These are phyloP conservation scores for Nannoperca obscura DNA, from an alignment of 2,797 vertebrate species.

Conservation along the genomic window DNA sequence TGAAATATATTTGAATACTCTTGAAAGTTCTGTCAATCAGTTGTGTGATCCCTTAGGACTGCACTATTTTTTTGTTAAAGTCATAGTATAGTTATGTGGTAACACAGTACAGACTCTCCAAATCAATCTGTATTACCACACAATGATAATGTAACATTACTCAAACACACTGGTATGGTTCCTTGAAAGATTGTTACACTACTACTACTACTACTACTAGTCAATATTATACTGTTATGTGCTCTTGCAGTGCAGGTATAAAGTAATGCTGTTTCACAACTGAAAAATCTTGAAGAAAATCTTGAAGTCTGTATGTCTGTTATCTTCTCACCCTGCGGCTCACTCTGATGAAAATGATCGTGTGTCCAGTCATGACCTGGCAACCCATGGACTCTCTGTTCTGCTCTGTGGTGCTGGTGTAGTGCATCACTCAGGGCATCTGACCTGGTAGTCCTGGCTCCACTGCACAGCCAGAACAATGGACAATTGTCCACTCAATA, in stretches of 20 bases:
- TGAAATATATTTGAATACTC: background rate
- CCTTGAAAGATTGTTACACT: background rate
- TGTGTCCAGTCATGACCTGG: slow-evolving; percentile 31
- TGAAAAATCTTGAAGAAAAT: slow-evolving; percentile 19
- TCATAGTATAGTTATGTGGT: background rate
- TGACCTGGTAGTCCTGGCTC: slow-evolving; percentile 53
- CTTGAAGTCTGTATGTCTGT: slow-evolving; percentile 21
- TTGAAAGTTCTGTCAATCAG: background rate
- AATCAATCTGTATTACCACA: too few relatives aligned
- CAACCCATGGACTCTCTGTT: slow-evolving; percentile 40
- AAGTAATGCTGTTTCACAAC: background rate
- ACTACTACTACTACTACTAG: background rate
- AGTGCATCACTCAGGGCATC: slow-evolving; percentile 60
- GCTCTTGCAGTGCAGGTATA: background rate
- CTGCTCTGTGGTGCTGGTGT: slow-evolving; percentile 40
- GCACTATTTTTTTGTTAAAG: background rate
- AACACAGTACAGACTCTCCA: background rate
- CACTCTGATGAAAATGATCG: slow-evolving; percentile 50
- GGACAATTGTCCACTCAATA: slow-evolving; percentile 57
- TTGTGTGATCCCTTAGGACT: slow-evolving; percentile 15
- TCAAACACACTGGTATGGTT: background rate
- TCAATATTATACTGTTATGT: background rate
- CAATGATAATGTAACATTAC: background rate
- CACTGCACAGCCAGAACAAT: slow-evolving; percentile 61
- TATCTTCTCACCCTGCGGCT: slow-evolving; percentile 20